Evolutionary conservation across 1,140 invertebrate genomes (phyloP).

Genomic region (Eriosoma lanigerum): DNA sequence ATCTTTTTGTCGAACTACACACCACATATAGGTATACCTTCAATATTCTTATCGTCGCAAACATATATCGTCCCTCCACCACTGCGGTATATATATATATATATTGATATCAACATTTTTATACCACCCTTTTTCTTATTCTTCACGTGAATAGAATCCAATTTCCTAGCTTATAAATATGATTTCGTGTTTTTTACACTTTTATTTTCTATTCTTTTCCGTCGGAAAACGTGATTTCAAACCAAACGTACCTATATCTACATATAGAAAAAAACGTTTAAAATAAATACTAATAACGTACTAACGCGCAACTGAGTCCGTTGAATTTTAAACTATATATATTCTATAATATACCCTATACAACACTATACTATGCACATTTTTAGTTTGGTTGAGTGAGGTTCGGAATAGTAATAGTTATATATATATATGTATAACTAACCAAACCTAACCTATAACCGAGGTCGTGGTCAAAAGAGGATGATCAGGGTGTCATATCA

Average conservation of each 20-base stretch:
- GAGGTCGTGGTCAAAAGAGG: no score
- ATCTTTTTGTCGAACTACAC: constrained; percentile 32
- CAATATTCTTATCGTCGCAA: constrained; percentile 30
- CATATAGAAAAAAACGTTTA: background rate
- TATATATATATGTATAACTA: no score
- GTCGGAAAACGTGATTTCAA: constrained; percentile 7
- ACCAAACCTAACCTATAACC: no score
- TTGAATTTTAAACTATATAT: no score
- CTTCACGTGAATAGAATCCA: constrained; percentile 34
- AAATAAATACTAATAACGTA: no score
- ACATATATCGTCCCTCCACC: background rate
- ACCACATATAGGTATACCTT: background rate
- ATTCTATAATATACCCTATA: no score
- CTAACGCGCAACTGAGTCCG: no score
- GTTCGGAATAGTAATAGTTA: no score
- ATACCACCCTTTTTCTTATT: background rate
- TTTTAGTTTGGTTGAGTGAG: no score
- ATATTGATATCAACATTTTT: background rate
- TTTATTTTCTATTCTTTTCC: background rate
- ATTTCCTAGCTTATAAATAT: constrained; percentile 38
- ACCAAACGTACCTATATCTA: background rate
- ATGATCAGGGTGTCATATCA: no score
- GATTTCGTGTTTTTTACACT: background rate
- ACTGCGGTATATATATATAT: background rate
- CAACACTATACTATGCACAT: no score